Conservation (phyloP, 2,888 invertebrate species). For the Caenorhabditis sp. region DNA sequence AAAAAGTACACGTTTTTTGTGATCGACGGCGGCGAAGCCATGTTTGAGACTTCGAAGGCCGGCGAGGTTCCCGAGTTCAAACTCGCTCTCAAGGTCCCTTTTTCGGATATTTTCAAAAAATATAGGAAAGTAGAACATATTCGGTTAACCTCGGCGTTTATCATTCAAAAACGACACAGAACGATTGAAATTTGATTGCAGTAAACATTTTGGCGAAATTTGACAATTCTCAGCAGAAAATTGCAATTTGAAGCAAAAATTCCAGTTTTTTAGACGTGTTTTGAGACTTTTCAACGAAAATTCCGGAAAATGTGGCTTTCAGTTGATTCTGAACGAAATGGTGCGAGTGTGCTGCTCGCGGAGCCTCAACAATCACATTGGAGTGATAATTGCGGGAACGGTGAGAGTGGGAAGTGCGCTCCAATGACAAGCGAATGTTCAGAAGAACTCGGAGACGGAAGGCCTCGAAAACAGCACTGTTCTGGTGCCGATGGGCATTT, state of each 20-base stretch:
- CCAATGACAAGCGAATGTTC: neutral
- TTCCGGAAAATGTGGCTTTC: too few relatives aligned
- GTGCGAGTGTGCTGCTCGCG: constrained; percentile 57
- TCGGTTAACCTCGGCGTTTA: too few relatives aligned
- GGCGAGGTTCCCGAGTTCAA: constrained; percentile 20
- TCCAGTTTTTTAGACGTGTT: too few relatives aligned
- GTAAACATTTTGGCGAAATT: too few relatives aligned
- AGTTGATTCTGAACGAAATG: constrained; percentile 51
- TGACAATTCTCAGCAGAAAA: too few relatives aligned
- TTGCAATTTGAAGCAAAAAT: too few relatives aligned
- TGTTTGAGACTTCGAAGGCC: constrained; percentile 43
- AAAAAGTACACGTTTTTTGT: constrained; percentile 58
- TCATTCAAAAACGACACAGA: too few relatives aligned
- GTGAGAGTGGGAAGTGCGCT: constrained; percentile 19
- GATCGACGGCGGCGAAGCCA: constrained; percentile 53
- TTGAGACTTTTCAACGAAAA: too few relatives aligned
- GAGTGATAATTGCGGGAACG: constrained; percentile 64
- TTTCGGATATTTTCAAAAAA: neutral
- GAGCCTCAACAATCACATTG: constrained; percentile 60
- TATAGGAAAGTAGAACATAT: neutral
- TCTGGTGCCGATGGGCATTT: constrained; percentile 49
- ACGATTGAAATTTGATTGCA: too few relatives aligned
- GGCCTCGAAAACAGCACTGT: constrained; percentile 39
- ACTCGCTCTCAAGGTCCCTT: constrained; percentile 10
- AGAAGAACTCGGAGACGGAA: constrained; percentile 25